A percentile compares a stretch with the other conserved stretches of the same genome.
Conservation (phyloP, 2,113 vertebrate genomes). For the Coptodon rendalli region DNA sequence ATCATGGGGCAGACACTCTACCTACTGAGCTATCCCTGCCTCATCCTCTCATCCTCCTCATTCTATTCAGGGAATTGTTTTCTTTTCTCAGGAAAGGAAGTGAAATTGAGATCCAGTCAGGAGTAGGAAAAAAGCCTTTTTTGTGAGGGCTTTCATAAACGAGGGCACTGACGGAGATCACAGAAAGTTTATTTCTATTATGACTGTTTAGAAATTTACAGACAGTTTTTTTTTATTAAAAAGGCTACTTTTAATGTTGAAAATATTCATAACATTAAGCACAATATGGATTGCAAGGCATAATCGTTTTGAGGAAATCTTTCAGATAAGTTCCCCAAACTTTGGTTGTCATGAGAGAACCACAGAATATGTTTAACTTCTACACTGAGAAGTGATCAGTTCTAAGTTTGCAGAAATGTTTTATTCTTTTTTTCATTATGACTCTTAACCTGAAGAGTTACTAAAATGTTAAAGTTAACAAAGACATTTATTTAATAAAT, state of each 20-base stretch:
- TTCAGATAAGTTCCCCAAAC: neutral
- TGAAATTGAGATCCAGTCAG: conserved; percentile 34
- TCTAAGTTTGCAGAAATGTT: neutral
- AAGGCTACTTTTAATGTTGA: neutral
- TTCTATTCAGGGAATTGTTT: conserved; percentile 18
- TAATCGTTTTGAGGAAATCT: neutral
- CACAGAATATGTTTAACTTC: neutral
- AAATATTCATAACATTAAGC: neutral
- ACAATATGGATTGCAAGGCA: neutral
- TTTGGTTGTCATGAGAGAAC: neutral
- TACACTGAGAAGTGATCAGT: neutral
- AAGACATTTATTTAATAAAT: conserved; percentile 9
- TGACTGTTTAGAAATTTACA: neutral
- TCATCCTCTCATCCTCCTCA: too few relatives aligned
- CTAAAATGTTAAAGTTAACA: neutral
- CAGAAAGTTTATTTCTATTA: neutral
- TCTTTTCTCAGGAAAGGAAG: conserved; percentile 35
- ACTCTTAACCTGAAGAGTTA: neutral
- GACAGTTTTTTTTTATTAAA: neutral
- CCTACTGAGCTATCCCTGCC: too few relatives aligned
- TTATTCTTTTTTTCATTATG: neutral
- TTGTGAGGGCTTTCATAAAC: conserved; percentile 13
- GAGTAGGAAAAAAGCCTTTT: neutral
- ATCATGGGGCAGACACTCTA: too few relatives aligned
- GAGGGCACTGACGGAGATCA: neutral